A percentile compares a stretch with the other conserved stretches of the same genome.
These are phyloP conservation scores for Leptonema lineaticorne DNA, from an alignment of 1,140 invertebrate species.

Conservation along the genomic window DNA sequence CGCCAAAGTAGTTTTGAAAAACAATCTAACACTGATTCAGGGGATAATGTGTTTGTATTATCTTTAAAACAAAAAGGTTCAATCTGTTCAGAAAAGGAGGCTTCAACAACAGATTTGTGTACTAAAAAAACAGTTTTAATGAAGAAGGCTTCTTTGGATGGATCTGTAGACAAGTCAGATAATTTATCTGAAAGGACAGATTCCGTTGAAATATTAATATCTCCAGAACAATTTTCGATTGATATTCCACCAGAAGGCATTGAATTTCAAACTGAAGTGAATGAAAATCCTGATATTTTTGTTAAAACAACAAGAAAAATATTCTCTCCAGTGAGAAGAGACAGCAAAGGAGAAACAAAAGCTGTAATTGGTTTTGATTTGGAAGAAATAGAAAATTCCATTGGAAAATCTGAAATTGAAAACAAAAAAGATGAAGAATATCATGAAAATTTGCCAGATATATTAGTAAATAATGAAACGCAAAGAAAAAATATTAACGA, in stretches of 20 bases:
- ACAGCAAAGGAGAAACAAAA: constrained; percentile 54
- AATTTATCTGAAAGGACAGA: constrained; percentile 19
- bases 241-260: constrained; percentile 49
- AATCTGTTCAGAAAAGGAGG: constrained; percentile 26
- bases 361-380: constrained; percentile 55
- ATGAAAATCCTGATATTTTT: constrained; percentile 61
- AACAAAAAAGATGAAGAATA: constrained; percentile 9
- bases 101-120: neutral
- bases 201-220: constrained; percentile 37
- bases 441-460: constrained; percentile 39
- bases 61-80: constrained; percentile 34
- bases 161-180: constrained; percentile 26
- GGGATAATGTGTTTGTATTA: constrained; percentile 38
- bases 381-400: constrained; percentile 49
- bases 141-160: constrained; percentile 36
- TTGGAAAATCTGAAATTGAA: constrained; percentile 29
- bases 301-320: constrained; percentile 76
- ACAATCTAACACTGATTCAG: constrained; percentile 37
- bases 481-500: neutral
- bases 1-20: constrained; percentile 40
- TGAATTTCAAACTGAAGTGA: constrained; percentile 50
- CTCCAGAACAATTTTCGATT: constrained; percentile 38
- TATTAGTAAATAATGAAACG: constrained; percentile 27
- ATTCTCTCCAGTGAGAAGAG: constrained; percentile 67
- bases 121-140: constrained; percentile 10